A percentile compares a stretch with the other conserved stretches of the same genome.
These are phyloP conservation scores for Cerastis rubricosa DNA, from an alignment of 2,888 invertebrate species.

Conservation along the genomic window DNA sequence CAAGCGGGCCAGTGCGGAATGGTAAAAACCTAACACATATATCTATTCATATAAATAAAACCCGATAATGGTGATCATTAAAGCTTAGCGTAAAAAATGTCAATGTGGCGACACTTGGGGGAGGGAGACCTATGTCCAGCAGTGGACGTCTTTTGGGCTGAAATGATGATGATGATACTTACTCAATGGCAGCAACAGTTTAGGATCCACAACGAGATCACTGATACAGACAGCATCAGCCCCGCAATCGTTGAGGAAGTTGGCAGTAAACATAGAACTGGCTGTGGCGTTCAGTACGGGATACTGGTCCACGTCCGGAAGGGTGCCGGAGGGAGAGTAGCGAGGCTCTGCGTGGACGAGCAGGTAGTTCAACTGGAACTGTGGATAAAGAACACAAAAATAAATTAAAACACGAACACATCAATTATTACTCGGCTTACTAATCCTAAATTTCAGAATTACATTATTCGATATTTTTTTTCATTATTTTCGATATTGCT, in stretches of 20 bases:
- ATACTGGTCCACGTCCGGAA: constrained; percentile 94
- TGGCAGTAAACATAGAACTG: constrained; percentile 94
- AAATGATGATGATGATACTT: too few species aligned
- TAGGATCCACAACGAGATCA: constrained; percentile 93
- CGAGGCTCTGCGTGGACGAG: constrained; percentile 93
- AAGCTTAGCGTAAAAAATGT: background rate
- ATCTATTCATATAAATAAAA: background rate
- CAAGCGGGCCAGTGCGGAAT: background rate
- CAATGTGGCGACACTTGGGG: too few species aligned
- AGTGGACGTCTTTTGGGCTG: too few species aligned
- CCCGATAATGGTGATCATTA: background rate
- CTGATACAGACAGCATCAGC: constrained; percentile 96
- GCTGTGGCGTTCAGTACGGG: constrained; percentile 98
- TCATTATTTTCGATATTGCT: background rate
- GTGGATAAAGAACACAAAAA: constrained; percentile 66
- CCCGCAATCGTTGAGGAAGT: constrained; percentile 98
- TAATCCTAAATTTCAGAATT: too few species aligned
- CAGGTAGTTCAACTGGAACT: constrained; percentile 96
- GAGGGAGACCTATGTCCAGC: too few species aligned
- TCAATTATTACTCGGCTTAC: too few species aligned
- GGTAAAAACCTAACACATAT: background rate
- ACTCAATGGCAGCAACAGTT: constrained; percentile 91
- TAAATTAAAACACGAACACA: too few species aligned
- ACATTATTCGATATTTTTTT: too few species aligned
- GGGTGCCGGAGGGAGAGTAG: constrained; percentile 86